Conservation (phyloP, 2,797 vertebrate genomes). For the Morus bassanus region DNA sequence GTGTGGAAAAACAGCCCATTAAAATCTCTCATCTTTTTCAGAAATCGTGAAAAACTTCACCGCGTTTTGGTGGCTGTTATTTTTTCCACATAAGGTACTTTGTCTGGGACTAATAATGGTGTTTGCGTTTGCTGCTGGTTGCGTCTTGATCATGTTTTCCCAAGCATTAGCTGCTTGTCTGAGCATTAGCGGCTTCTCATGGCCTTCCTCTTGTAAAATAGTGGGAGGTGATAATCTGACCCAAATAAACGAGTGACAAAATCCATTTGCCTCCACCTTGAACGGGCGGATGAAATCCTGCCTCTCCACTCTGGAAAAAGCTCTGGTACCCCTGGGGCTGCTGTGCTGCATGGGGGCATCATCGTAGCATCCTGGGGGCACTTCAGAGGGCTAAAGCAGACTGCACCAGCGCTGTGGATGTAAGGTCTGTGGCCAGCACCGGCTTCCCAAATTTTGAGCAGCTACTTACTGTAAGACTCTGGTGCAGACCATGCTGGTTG, state of each 20-base stretch:
- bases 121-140: not conserved
- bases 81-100: not conserved
- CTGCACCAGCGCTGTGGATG: not conserved
- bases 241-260: not conserved
- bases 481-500: not conserved
- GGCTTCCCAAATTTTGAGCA: not conserved
- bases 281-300: not conserved
- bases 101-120: not conserved
- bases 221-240: not conserved
- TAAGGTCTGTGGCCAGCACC: too few relatives aligned
- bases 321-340: not conserved
- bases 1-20: not conserved
- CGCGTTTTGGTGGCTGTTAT: not conserved
- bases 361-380: fast-evolving
- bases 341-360: not conserved
- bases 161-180: not conserved
- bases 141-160: not conserved
- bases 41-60: not conserved
- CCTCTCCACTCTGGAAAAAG: not conserved
- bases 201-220: not conserved
- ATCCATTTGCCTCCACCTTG: fast-evolving
- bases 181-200: not conserved
- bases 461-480: not conserved
- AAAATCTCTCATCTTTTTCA: not conserved
- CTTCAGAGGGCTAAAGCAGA: not conserved